Evolutionary conservation across 2,888 invertebrate genomes (phyloP).

Genomic region (Clunio marinus): DNA sequence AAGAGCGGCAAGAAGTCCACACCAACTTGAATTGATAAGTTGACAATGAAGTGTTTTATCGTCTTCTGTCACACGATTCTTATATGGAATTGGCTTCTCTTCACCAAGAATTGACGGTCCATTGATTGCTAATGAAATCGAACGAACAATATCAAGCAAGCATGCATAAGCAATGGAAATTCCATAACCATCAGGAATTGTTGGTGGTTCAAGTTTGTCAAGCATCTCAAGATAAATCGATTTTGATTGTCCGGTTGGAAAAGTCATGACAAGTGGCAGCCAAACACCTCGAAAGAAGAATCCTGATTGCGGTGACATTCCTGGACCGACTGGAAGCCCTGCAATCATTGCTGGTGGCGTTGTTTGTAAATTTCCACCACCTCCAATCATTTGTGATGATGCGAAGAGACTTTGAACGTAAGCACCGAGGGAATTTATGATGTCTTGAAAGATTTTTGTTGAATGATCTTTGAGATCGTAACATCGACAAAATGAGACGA

Average conservation of each 20-base stretch:
- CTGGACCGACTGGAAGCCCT: constrained; percentile 55
- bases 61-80: constrained; percentile 52
- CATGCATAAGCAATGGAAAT: constrained; percentile 94
- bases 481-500: constrained; percentile 88
- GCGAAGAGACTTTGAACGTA: constrained; percentile 91
- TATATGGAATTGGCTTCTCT: constrained; percentile 53
- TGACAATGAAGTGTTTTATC: constrained; percentile 59
- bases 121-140: constrained; percentile 69
- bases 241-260: constrained; percentile 80
- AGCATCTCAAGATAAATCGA: constrained; percentile 92
- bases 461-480: constrained; percentile 94
- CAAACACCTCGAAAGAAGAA: constrained; percentile 91
- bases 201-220: constrained; percentile 90
- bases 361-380: constrained; percentile 40
- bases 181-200: constrained; percentile 95
- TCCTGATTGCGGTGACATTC: constrained; percentile 81
- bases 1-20: constrained; percentile 85
- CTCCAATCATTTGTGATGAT: constrained; percentile 62
- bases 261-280: constrained; percentile 81
- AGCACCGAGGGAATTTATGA: constrained; percentile 87
- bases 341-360: constrained; percentile 40
- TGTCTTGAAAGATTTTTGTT: constrained; percentile 90
- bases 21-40: constrained; percentile 91
- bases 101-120: constrained; percentile 54
- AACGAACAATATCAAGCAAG: constrained; percentile 85